A percentile compares a stretch with the other conserved stretches of the same genome.
phyloP scores from a whole-genome alignment of 2,888 invertebrate species.

The Erebia epiphron region DNA sequence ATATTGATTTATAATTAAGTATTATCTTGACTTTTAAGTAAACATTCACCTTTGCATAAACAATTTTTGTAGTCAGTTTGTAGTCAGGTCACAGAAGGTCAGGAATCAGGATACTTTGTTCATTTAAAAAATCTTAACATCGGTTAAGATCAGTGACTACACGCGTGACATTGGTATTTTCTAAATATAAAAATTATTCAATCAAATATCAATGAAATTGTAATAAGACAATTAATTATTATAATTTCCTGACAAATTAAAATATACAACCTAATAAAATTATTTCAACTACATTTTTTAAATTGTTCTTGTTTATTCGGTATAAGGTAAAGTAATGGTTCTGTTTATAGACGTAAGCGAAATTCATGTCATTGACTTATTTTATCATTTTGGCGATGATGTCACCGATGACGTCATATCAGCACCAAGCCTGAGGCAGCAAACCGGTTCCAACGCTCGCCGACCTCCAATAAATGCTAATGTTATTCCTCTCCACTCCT shows the following conservation, averaged over 20 bases:
- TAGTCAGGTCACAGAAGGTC: no score
- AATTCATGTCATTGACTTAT: background rate
- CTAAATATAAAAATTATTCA: background rate
- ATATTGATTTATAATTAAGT: no score
- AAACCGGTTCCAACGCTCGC: slow-evolving; percentile 65
- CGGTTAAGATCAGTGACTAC: no score
- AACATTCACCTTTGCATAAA: no score
- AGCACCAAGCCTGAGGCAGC: slow-evolving; percentile 54
- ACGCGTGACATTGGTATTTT: no score
- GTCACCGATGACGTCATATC: slow-evolving; percentile 72
- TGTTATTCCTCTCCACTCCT: slow-evolving; percentile 60
- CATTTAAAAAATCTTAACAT: no score
- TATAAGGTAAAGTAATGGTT: background rate
- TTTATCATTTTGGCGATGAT: slow-evolving; percentile 51
- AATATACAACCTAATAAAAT: background rate
- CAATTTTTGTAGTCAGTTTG: no score
- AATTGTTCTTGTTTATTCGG: background rate
- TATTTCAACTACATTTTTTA: background rate
- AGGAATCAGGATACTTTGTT: no score
- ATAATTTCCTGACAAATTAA: no score
- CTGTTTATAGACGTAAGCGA: background rate
- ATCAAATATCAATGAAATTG: background rate
- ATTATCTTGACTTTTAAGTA: no score
- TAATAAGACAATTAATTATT: background rate
- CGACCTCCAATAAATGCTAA: slow-evolving; percentile 78